Conservation (phyloP, 2,888 invertebrate genomes). For the Rhimphoctona megacephalus region DNA sequence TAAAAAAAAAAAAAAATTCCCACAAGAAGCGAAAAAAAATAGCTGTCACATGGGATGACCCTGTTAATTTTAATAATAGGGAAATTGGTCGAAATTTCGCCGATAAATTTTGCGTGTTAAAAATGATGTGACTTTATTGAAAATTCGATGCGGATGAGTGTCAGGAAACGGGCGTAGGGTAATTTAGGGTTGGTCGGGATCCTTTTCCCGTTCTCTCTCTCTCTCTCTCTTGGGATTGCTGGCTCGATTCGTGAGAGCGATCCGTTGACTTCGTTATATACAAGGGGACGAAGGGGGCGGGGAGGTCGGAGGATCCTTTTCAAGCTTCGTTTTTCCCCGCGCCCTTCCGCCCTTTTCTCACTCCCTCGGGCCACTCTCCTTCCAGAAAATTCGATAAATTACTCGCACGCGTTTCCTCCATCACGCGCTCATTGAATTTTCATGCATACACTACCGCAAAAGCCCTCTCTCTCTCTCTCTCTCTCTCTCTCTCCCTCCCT, state of each 20-base stretch:
- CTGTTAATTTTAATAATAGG: too few relatives aligned
- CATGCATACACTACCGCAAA: constrained; percentile 69
- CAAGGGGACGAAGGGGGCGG: constrained; percentile 31
- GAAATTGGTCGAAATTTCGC: too few relatives aligned
- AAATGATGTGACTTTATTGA: background rate
- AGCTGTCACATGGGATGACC: too few relatives aligned
- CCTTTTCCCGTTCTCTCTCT: constrained; percentile 40
- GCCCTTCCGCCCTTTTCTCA: constrained; percentile 27
- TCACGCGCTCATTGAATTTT: constrained; percentile 67
- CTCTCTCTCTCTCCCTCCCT: constrained; percentile 9
- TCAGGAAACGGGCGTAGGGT: constrained; percentile 67
- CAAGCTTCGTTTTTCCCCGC: constrained; percentile 36
- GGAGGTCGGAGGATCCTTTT: constrained; percentile 37
- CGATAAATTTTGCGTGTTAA: background rate
- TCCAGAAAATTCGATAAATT: constrained; percentile 68
- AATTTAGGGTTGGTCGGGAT: constrained; percentile 64
- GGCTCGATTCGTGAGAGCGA: constrained; percentile 61
- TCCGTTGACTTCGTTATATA: constrained; percentile 67
- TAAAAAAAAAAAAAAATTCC: too few relatives aligned
- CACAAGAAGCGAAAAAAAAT: too few relatives aligned
- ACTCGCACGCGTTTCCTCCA: constrained; percentile 63
- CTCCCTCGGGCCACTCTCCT: constrained; percentile 53
- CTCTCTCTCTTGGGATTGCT: constrained; percentile 52
- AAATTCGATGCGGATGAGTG: background rate
- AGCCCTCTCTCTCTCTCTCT: constrained; percentile 32